Base-by-base conservation (phyloP, 2,113 vertebrate genomes). In the Prolemur simus region DNA sequence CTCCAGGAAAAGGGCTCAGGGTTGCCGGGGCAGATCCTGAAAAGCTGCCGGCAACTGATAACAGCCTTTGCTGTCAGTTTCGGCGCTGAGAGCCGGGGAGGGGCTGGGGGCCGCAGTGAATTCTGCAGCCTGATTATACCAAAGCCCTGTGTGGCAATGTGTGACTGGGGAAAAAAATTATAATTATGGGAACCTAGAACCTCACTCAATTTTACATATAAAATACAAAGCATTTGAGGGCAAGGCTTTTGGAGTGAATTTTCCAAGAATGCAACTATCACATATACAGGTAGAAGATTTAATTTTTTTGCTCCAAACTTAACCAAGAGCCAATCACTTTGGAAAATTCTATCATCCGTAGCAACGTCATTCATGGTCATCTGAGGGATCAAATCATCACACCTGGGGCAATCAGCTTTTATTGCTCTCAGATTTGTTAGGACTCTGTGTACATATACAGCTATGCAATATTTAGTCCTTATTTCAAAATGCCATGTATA, bases 1-100 rank as follows among this genome's bases (percentile, higher is more conserved):
- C 96, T 98, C 95, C 66, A 97, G 97, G 98, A 98, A 98, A 98
- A 97, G 96, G 91, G 92, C 97, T 97, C 91, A 17, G 74, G 93
- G 88, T 11, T 0, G 52, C 17, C 5, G 82, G 74, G 81, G 96
- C 73, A 97, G 97, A 93, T 90, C 97, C 91, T 74, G 91, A 39
- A 96, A 98, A 98, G 97, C 97, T 98, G 98, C 98, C 97, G 0
- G 2, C 60, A 34, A 32, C 97, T 98, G 98, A 97, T 98, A 97
- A 98, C 97, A 81, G 97, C 87, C 95, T 95, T 54, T 89, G 92
- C 97, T 47, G 94, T 87, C 96, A 89, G 97, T 94, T 63, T 73
- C 25, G 2, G 37, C 64, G 20, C 77, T 13, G 17, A n/a, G 34
- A 25, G 86, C 94, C 17, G 2, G 14, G 11, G 20, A 29, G 23